Evolutionary conservation across 2,113 vertebrate species (phyloP), one percentile per base, ranked within the genome.

Genomic region (Antechinus stuartii): DNA sequence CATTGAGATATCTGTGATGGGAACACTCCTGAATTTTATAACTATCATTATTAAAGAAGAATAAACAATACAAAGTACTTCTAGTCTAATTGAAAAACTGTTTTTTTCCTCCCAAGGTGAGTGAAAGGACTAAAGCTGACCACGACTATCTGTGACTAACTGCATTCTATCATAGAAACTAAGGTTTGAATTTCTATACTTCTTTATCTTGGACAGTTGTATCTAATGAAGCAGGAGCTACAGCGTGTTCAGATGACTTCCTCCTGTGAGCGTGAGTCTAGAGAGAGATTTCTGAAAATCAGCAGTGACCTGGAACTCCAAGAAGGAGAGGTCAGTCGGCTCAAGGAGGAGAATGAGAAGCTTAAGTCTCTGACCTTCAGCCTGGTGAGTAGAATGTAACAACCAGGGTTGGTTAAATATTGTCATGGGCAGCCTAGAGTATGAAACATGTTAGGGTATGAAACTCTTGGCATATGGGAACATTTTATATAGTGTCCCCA

Each of bases 181-280:
- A 84, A 42, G 68, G 1, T 8, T 12, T 46, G 4, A 3, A 54
- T 30, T 11, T 3, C 16, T 0, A 1, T 4, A 30, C 54, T 92
- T 11, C 30, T 94, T 23, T 90, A 35, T 30, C 52, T 35, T 11
- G 22, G n/a, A 24, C 98, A 99, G 99, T 96, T 99, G 35, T 99
- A 99, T 8, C 98, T 99, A 97, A 94, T 98, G 89, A 99, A 99
- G 98, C 99, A 98, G 54, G 99, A 99, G 94, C 97, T 99, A 52
- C 98, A 98, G 68, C 98, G 98, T 8, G 97, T 97, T 46, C 97
- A 98, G 92, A 97, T 96, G 0, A 91, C 97, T 0, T 96, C 96
- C 0, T 98, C 98, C 56, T 98, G 98, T n/a, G 98, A 99, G 94
- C 98, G 97, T 94, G 98, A 98, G 30, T 97, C 94, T 10, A 98